These are phyloP conservation scores for Hyla sarda DNA, from an alignment of 2,113 vertebrate species.

Conservation along the genomic window DNA sequence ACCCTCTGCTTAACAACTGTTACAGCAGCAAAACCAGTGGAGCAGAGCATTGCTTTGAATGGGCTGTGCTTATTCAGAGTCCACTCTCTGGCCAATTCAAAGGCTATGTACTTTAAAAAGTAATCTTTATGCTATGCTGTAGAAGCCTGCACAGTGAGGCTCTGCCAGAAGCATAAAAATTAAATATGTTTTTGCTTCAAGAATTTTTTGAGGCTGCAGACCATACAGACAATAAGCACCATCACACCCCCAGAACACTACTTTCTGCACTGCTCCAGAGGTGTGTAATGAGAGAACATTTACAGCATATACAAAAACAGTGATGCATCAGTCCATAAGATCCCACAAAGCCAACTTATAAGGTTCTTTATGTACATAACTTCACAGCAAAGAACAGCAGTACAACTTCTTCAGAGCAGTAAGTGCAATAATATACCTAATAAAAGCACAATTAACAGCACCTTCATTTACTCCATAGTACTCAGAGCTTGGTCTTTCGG, in stretches of 20 bases:
- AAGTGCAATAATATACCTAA: constrained; percentile 31
- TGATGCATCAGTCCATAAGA: constrained; percentile 1
- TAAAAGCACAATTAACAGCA: constrained; percentile 17
- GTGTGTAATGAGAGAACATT: constrained; percentile 47
- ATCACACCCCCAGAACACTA: constrained; percentile 53
- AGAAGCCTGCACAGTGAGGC: constrained; percentile 7
- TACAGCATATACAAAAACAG: constrained; percentile 40
- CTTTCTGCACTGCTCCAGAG: constrained; percentile 50
- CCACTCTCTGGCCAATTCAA: constrained; percentile 62
- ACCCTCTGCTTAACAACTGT: constrained; percentile 78
- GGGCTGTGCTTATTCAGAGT: constrained; percentile 73
- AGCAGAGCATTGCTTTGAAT: constrained; percentile 74
- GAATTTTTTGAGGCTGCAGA: constrained; percentile 53
- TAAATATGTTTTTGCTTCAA: constrained; percentile 23
- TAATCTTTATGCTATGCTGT: constrained; percentile 39
- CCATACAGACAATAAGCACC: constrained; percentile 57
- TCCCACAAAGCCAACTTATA: constrained; percentile 36
- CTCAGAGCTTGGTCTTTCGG: constrained; percentile 2
- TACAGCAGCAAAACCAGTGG: constrained; percentile 83
- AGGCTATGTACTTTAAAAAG: background rate
- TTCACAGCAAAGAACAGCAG: constrained; percentile 50
- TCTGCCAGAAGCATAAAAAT: constrained; percentile 32
- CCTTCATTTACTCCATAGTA: constrained; percentile 31
- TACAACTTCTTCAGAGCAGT: constrained; percentile 44
- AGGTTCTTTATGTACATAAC: constrained; percentile 34